phyloP scores from a whole-genome alignment of 2,113 vertebrate genomes.

The Rhodinocichla rosea region DNA sequence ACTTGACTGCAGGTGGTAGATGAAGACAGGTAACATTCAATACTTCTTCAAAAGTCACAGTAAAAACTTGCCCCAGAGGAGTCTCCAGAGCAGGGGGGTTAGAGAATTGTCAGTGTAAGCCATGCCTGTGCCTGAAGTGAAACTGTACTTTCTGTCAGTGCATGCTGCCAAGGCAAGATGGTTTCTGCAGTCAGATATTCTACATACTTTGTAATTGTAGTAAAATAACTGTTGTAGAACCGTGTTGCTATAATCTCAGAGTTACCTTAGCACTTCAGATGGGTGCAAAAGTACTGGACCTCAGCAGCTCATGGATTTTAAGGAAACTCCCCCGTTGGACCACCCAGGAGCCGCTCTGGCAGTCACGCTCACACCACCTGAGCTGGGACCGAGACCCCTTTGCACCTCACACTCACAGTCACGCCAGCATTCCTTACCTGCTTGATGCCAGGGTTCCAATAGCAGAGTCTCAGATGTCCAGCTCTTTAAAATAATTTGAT shows the following conservation, averaged over 20 bases:
- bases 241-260: background rate
- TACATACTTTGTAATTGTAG: background rate
- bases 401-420: rapidly evolving
- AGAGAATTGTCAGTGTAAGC: background rate
- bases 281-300: background rate
- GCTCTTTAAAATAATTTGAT: background rate
- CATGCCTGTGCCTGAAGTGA: background rate
- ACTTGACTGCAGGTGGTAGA: background rate
- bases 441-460: rapidly evolving
- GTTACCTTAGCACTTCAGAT: background rate
- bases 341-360: background rate
- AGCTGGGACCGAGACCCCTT: rapidly evolving
- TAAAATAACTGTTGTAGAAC: background rate
- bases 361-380: rapidly evolving
- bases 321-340: rapidly evolving
- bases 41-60: background rate
- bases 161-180: background rate
- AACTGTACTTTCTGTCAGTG: background rate
- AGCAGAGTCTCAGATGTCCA: background rate
- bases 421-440: background rate
- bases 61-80: background rate
- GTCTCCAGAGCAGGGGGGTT: background rate
- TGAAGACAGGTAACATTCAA: background rate
- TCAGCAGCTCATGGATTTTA: background rate
- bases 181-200: background rate